Evolutionary conservation across 2,797 vertebrate genomes (phyloP), one percentile per base, ranked within the genome.

Genomic region (Sardinella longiceps): DNA sequence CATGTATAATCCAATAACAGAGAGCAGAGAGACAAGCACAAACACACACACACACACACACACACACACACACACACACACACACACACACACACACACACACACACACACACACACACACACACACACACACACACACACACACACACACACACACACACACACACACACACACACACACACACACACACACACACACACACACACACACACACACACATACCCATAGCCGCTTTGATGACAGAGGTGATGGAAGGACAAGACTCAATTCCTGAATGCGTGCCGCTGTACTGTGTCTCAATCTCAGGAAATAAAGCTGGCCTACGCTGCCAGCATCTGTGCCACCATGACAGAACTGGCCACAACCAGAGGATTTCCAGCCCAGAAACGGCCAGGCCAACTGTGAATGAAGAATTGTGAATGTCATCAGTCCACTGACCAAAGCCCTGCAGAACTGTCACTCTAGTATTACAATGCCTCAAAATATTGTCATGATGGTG

Each of bases 61-160:
- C 60, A 66, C 25, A 66, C 25, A 66, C 6, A 70, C n/a, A 70
- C n/a, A 37, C n/a, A 70, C 3, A 77, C 33, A 30, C 60, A 66
- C 63, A 66, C 28, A 66, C 60, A 12, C 25, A 30, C 25, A 14
- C 60, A 12, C 25, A 30, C 28, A 43, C 70, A 23, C 28, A 58
- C n/a, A 33, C 63, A 70, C 63, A 66, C 60, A 66, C 60, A 66
- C 60, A 66, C 25, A 66, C 25, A 66, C 6, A 70, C n/a, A 70
- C n/a, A 37, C n/a, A 70, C 3, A 77, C 33, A 30, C 60, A 66
- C 63, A 66, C 28, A 66, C 60, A 12, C 25, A 30, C 25, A 14
- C 60, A 12, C 25, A 30, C 28, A 43, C 70, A 23, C 28, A 58
- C n/a, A 48, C 7, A n/a, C n/a, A n/a, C n/a, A 53, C 18, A 53